phyloP scores from a whole-genome alignment of 2,113 vertebrate genomes.

The Ascaphus truei region DNA sequence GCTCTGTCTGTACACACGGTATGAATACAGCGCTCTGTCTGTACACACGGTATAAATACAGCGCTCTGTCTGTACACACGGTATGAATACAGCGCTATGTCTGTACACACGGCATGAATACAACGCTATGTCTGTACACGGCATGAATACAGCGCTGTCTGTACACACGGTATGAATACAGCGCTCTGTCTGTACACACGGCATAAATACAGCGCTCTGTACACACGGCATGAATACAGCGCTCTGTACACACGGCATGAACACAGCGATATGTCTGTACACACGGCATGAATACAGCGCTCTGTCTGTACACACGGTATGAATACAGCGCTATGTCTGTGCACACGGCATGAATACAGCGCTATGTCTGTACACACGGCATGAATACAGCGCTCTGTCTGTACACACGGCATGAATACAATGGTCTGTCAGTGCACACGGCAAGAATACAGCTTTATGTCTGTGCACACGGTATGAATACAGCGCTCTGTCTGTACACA shows the following conservation, averaged over 20 bases:
- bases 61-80: neutral
- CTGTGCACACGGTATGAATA: neutral
- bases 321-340: neutral
- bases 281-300: neutral
- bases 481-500: neutral
- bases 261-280: neutral
- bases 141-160: too few species aligned
- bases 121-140: neutral
- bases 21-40: neutral
- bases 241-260: slow-evolving; percentile 16
- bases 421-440: neutral
- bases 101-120: slow-evolving; percentile 12
- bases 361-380: slow-evolving; percentile 3
- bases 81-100: neutral
- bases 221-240: neutral
- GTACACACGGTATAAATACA: neutral
- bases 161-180: neutral
- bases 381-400: neutral
- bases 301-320: neutral
- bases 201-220: neutral
- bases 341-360: neutral
- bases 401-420: too few species aligned
- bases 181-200: neutral
- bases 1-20: neutral
- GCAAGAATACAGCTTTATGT: neutral